Percentiles rank a stretch among this genome's conserved stretches.
Conservation (phyloP, 2,797 vertebrate genomes). For the Pachyuromys duprasi region DNA sequence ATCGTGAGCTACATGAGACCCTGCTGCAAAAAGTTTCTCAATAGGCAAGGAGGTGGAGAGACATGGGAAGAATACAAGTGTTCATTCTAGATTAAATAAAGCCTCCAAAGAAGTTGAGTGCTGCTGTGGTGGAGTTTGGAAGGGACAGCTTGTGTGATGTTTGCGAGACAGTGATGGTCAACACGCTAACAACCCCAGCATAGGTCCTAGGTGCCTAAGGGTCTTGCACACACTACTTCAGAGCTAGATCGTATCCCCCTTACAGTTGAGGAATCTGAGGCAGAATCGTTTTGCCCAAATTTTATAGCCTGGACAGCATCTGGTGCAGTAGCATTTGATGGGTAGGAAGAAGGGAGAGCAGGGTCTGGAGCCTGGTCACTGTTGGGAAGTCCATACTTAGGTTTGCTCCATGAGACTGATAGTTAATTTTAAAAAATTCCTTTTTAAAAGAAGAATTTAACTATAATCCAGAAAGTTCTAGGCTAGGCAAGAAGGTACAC, state of each 20-base stretch:
- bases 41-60: constrained; percentile 12
- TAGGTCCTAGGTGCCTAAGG: constrained; percentile 36
- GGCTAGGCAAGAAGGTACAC: not conserved
- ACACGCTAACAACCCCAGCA: not conserved
- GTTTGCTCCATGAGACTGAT: not conserved
- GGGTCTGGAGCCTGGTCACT: not conserved
- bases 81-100: not conserved
- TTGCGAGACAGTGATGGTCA: not conserved
- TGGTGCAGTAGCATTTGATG: not conserved
- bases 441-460: not conserved
- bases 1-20: not conserved
- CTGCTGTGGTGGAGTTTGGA: not conserved
- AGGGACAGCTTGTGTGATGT: not conserved
- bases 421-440: not conserved
- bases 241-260: not conserved
- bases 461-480: not conserved
- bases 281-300: constrained; percentile 23
- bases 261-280: not conserved
- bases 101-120: not conserved
- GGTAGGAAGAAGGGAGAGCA: not conserved
- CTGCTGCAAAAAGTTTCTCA: not conserved
- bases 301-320: not conserved
- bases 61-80: not conserved
- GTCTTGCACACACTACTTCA: not conserved
- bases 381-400: not conserved